Evolutionary conservation across 2,113 vertebrate genomes (phyloP).

Genomic region (Xenopus tropicalis): DNA sequence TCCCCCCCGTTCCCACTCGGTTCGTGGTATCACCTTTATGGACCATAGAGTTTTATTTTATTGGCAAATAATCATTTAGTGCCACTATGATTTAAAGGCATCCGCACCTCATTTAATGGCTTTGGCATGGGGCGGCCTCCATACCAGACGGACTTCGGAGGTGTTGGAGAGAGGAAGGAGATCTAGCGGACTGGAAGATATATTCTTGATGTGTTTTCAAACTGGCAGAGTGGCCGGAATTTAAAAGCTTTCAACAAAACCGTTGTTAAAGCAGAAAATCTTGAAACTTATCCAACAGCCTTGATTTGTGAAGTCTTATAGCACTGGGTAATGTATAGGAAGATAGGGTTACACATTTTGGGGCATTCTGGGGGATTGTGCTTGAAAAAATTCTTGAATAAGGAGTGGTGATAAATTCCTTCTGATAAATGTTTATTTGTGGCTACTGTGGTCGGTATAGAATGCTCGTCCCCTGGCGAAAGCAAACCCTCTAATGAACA

Average conservation of each 20-base stretch:
- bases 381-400: conserved; percentile 9
- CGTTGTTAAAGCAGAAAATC: not conserved
- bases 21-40: not conserved
- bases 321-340: conserved; percentile 4
- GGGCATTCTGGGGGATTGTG: not conserved
- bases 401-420: conserved; percentile 13
- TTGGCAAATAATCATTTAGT: conserved; percentile 16
- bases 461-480: not conserved
- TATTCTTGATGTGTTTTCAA: conserved; percentile 20
- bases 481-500: no score
- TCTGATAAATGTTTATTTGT: not conserved
- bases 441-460: not conserved
- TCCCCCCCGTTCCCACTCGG: not conserved
- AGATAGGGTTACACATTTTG: conserved; percentile 21
- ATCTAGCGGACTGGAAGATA: conserved; percentile 3
- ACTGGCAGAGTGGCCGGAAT: conserved; percentile 17
- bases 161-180: conserved; percentile 1
- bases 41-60: not conserved
- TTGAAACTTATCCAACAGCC: conserved; percentile 2
- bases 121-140: conserved; percentile 2
- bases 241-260: conserved; percentile 12
- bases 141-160: conserved; percentile 17
- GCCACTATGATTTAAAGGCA: conserved; percentile 8
- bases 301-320: conserved; percentile 30
- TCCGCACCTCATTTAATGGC: conserved; percentile 21